Evolutionary conservation across 2,797 vertebrate genomes (phyloP).

Genomic region (Intellagama lesueurii): DNA sequence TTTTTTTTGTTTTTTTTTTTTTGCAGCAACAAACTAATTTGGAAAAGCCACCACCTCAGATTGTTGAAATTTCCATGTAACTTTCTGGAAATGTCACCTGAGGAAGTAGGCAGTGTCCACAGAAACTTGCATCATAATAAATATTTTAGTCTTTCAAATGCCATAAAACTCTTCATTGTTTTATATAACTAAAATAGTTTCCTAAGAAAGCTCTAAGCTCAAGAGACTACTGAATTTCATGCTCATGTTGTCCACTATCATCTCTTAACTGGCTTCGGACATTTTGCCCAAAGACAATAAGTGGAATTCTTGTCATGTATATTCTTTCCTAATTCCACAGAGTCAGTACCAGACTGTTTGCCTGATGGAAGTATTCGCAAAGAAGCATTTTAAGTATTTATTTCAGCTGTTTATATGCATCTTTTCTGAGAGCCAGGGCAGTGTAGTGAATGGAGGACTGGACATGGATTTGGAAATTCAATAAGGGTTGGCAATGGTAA

Average conservation of each 20-base stretch:
- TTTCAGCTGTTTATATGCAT: neutral
- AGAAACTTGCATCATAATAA: neutral
- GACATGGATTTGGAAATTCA: too few relatives aligned
- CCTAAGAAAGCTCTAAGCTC: neutral
- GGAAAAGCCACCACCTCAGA: too few relatives aligned
- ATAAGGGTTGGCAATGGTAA: too few relatives aligned
- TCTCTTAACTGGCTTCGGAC: neutral
- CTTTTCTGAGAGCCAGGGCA: too few relatives aligned
- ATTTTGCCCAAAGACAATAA: neutral
- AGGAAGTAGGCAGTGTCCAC: neutral
- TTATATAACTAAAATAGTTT: neutral
- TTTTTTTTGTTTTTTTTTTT: too few relatives aligned
- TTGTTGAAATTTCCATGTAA: slow-evolving; percentile 27
- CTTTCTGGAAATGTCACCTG: slow-evolving; percentile 28
- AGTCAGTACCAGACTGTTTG: too few relatives aligned
- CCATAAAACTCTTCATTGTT: neutral
- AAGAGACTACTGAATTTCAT: neutral
- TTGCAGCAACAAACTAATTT: too few relatives aligned
- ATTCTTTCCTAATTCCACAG: neutral
- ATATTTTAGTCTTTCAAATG: neutral
- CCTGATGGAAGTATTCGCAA: neutral
- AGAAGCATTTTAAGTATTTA: neutral
- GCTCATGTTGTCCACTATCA: neutral
- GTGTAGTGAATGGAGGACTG: too few relatives aligned
- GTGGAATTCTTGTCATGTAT: neutral